Percentiles rank a stretch among this genome's conserved stretches.
phyloP scores from a whole-genome alignment of 2,888 invertebrate species.

The Isoperla grammatica region DNA sequence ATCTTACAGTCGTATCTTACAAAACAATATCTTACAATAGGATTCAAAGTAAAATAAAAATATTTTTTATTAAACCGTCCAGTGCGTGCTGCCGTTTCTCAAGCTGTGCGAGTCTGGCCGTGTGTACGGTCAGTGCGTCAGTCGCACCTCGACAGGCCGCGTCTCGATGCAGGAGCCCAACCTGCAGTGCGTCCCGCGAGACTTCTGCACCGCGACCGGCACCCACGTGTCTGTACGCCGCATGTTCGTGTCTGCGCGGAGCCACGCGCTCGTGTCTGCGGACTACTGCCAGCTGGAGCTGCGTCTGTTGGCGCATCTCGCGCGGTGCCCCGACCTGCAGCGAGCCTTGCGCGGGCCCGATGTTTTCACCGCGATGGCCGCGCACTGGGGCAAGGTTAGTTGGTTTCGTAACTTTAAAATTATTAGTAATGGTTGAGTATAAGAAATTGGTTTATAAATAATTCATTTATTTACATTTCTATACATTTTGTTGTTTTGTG shows the following conservation, averaged over 20 bases:
- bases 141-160: constrained; percentile 70
- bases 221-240: constrained; percentile 6
- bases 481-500: no score
- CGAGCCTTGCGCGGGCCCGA: constrained; percentile 56
- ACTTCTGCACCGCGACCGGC: constrained; percentile 58
- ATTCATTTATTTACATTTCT: not conserved
- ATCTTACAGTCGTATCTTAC: no score
- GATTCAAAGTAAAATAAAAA: no score
- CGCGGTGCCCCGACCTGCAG: constrained; percentile 65
- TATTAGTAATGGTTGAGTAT: no score
- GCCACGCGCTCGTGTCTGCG: constrained; percentile 71
- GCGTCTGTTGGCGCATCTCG: constrained; percentile 86
- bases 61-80: not conserved
- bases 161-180: constrained; percentile 91
- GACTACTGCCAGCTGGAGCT: constrained; percentile 97
- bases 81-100: not conserved
- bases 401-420: no score
- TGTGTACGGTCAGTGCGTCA: constrained; percentile 54
- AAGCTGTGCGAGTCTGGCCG: not conserved
- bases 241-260: constrained; percentile 34
- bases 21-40: no score
- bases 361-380: constrained; percentile 80
- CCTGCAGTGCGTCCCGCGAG: constrained; percentile 84
- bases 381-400: constrained; percentile 74
- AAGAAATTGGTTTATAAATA: no score